Conservation (phyloP, 2,888 invertebrate genomes). For the Zygaena filipendulae region DNA sequence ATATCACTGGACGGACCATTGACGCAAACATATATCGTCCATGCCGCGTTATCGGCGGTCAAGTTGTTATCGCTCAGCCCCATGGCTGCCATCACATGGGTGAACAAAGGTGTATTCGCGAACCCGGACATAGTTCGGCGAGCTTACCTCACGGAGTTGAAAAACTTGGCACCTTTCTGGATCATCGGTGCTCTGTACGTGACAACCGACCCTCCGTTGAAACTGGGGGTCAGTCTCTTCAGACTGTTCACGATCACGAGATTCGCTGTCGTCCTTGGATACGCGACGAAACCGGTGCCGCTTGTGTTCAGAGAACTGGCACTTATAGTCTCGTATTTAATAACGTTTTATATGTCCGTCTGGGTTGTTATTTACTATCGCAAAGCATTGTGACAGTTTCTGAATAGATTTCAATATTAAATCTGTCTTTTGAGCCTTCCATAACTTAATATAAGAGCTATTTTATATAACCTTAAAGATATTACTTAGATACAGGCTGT, state of each 20-base stretch:
- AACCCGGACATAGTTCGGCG: constrained; percentile 27
- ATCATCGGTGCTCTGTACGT: constrained; percentile 32
- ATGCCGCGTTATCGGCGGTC: constrained; percentile 32
- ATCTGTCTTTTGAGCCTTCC: no score
- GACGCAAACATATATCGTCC: constrained; percentile 32
- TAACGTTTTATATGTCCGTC: constrained; percentile 34
- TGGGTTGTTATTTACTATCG: constrained; percentile 28
- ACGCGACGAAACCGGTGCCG: constrained; percentile 25
- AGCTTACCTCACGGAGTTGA: constrained; percentile 37
- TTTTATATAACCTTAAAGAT: no score
- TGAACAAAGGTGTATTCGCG: constrained; percentile 27
- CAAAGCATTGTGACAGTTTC: constrained; percentile 19
- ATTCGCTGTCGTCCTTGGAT: constrained; percentile 27
- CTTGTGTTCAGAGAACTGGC: constrained; percentile 29
- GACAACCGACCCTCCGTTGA: constrained; percentile 23
- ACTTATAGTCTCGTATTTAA: constrained; percentile 28
- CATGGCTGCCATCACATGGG: constrained; percentile 33
- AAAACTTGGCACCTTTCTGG: constrained; percentile 40
- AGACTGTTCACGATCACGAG: constrained; percentile 26
- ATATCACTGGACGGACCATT: constrained; percentile 28
- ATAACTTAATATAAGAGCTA: no score
- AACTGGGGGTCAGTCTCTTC: constrained; percentile 25
- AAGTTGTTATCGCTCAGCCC: constrained; percentile 33
- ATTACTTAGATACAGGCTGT: no score
- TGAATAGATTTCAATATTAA: no score